Conservation (phyloP, 2,113 vertebrate genomes). For the Bucco capensis region DNA sequence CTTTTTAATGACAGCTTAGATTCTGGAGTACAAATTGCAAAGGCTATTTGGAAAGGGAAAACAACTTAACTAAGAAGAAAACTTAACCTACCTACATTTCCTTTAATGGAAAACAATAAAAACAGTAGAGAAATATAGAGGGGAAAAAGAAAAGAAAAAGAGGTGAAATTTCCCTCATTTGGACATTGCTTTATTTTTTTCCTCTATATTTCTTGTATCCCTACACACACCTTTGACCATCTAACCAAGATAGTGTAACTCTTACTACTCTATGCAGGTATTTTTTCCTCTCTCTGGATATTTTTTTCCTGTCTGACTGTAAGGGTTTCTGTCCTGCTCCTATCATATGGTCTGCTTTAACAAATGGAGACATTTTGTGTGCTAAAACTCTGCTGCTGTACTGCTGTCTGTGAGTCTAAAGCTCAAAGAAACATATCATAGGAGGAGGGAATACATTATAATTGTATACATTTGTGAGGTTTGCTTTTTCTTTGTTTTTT, state of each 20-base stretch:
- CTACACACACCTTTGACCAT: neutral
- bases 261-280: neutral
- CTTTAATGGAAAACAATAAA: neutral
- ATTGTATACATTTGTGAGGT: neutral
- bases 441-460: neutral
- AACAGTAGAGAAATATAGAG: neutral
- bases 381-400: neutral
- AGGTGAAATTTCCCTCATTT: neutral
- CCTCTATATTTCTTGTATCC: neutral
- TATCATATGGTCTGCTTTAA: neutral
- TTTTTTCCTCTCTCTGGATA: neutral
- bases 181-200: neutral
- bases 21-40: neutral
- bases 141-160: neutral
- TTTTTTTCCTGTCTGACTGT: neutral
- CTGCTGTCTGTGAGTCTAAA: constrained; percentile 28
- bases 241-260: neutral
- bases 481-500: neutral
- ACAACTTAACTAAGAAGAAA: neutral
- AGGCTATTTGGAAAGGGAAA: neutral
- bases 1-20: neutral
- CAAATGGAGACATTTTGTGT: constrained; percentile 26
- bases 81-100: neutral
- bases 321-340: neutral
- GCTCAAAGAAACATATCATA: neutral